Conservation (phyloP, 1,140 invertebrate genomes). For the Drusus annulatus region DNA sequence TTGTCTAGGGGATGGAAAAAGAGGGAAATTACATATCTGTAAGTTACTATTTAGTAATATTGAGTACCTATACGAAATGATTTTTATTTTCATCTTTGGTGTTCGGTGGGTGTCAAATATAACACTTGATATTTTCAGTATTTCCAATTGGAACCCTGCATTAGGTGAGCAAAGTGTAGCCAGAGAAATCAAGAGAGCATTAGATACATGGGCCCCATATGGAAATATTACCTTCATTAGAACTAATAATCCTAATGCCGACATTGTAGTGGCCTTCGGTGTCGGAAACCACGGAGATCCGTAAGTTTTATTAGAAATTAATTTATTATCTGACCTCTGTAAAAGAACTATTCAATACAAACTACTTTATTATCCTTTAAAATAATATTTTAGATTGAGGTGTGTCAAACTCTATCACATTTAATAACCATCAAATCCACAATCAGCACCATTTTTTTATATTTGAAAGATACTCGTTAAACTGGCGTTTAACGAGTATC, state of each 20-base stretch:
- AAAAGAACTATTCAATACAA: no score
- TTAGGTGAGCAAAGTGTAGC: constrained; percentile 71
- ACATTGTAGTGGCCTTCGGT: constrained; percentile 79
- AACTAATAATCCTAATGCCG: constrained; percentile 67
- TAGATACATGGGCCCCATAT: constrained; percentile 77
- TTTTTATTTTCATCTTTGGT: no score
- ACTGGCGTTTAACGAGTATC: no score
- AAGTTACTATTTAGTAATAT: constrained; percentile 56
- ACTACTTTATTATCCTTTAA: no score
- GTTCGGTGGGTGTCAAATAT: no score
- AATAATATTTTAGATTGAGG: no score
- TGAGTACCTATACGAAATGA: background rate
- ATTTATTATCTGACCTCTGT: no score
- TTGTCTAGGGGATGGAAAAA: constrained; percentile 75
- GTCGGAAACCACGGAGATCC: constrained; percentile 76
- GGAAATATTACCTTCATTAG: constrained; percentile 73
- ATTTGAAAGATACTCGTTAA: no score
- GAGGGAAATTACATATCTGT: constrained; percentile 75
- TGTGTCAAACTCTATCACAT: no score
- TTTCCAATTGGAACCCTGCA: constrained; percentile 77
- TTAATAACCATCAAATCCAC: no score
- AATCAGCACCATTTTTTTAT: no score
- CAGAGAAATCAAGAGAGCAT: constrained; percentile 72
- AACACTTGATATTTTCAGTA: constrained; percentile 41
- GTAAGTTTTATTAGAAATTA: constrained; percentile 63